Base-by-base conservation (phyloP, 2,797 vertebrate genomes). In the Phrynocephalus guinanensis region DNA sequence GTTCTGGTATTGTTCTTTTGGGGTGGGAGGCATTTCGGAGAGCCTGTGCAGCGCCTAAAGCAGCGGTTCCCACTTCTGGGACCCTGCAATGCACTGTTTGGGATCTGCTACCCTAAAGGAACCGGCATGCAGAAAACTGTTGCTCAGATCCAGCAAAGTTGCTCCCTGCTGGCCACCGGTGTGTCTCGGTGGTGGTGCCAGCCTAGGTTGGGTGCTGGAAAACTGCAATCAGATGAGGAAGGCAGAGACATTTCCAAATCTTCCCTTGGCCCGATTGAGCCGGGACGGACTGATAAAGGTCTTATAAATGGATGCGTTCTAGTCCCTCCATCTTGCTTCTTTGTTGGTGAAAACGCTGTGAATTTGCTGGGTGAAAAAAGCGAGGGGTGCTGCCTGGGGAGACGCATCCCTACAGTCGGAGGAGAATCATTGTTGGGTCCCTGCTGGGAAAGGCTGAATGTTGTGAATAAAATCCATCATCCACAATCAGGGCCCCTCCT, bases 251-350 rank as follows among this genome's bases (percentile, higher is more conserved):
- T 92, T 28, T 79, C 87, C 86, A 44, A 86, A 66, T 89, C 85
- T 79, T 86, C 38, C 88, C 89, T 94, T 67, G 88, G 89, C 86
- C 90, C 88, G 95, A 95, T 81, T 92, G 82, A 90, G 86, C 93
- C 26, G 88, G 90, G 89, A 88, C 90, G 85, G 94, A 94, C 93
- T 91, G 94, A 93, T 91, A 91, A 63, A 94, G 93, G 94, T 91
- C 89, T 89, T 93, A 92, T 93, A 93, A 94, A 95, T 88, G 60
- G 92, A 93, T 93, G 92, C 38, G 38, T 93, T 92, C 92, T 91
- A 93, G 89, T 91, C 88, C 84, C 91, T 60, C 7, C 26, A 50
- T 87, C 78, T 85, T 86, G 85, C 83, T 11, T 92, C 88, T 30
- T 16, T 88, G 85, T 91, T 1, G 67, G 18, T 85, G 44, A 75